Percentiles rank a stretch among this genome's conserved stretches.
phyloP scores from a whole-genome alignment of 2,113 vertebrate genomes.

The Acinonyx jubatus region DNA sequence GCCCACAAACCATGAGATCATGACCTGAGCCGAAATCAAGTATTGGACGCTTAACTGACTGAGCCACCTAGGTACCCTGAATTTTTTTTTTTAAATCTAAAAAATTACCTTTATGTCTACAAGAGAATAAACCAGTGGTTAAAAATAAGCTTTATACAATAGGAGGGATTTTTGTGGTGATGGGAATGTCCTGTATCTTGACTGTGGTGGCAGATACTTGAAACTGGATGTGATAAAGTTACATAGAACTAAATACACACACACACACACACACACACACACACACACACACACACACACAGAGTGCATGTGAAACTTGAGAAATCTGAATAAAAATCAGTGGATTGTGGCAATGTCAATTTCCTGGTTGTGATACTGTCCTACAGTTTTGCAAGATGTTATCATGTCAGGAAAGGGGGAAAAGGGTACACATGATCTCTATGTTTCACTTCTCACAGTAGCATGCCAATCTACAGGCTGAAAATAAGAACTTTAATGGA shows the following conservation, averaged over 20 bases:
- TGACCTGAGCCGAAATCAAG: too few relatives aligned
- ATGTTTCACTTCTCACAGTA: background rate
- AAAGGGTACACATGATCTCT: background rate
- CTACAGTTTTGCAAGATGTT: background rate
- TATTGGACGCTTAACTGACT: too few relatives aligned
- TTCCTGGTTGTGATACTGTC: background rate
- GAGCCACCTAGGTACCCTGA: too few relatives aligned
- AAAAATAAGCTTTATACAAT: background rate
- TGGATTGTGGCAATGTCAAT: background rate
- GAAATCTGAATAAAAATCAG: background rate
- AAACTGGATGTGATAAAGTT: background rate
- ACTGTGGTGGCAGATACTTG: background rate
- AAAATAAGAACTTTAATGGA: conserved; percentile 19
- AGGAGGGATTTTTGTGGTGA: background rate
- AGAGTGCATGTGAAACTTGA: background rate
- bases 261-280: background rate
- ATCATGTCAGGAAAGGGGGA: background rate
- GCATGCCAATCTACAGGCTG: background rate
- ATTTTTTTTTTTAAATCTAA: background rate
- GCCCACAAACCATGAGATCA: too few relatives aligned
- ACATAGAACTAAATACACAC: background rate
- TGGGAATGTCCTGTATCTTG: background rate
- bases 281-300: background rate
- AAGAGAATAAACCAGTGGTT: background rate
- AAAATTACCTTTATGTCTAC: background rate